phyloP scores from a whole-genome alignment of 2,888 invertebrate species.

The Mesorhabditis belari region DNA sequence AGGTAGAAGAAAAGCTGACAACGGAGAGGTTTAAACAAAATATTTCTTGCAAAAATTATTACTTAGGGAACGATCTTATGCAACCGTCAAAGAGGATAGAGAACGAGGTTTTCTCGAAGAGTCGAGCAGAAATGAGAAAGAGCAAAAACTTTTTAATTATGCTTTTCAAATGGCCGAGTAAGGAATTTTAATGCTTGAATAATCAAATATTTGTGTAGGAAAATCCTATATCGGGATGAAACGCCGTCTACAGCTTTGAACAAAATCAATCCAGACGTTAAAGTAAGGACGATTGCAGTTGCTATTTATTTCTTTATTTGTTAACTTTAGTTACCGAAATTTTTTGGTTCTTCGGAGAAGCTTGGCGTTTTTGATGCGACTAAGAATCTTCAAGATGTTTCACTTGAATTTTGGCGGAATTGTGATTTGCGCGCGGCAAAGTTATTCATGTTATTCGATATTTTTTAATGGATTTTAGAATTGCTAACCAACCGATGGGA shows the following conservation, averaged over 20 bases:
- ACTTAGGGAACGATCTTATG: no score
- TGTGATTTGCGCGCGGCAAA: constrained; percentile 27
- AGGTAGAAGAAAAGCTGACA: constrained; percentile 17
- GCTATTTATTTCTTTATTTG: no score
- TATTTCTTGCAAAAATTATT: no score
- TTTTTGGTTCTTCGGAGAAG: constrained; percentile 8
- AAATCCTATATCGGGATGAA: not conserved
- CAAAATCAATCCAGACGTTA: not conserved
- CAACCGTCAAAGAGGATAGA: no score
- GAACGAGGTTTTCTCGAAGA: no score
- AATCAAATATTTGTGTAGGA: constrained; percentile 3
- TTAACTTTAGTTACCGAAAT: not conserved
- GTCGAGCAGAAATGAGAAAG: constrained; percentile 21
- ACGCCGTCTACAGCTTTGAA: not conserved
- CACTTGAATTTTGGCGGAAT: constrained; percentile 26
- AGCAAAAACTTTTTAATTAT: constrained; percentile 25
- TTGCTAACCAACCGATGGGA: constrained; percentile 37
- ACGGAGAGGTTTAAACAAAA: constrained; percentile 16
- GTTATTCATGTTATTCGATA: constrained; percentile 5
- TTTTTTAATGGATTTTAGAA: constrained; percentile 8
- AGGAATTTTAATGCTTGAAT: constrained; percentile 3
- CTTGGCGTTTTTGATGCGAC: constrained; percentile 18
- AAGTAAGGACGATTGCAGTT: no score
- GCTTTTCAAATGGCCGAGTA: constrained; percentile 31
- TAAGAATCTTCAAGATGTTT: constrained; percentile 9